phyloP scores from a whole-genome alignment of 2,888 invertebrate genomes.

The Thymelicus sylvestris region DNA sequence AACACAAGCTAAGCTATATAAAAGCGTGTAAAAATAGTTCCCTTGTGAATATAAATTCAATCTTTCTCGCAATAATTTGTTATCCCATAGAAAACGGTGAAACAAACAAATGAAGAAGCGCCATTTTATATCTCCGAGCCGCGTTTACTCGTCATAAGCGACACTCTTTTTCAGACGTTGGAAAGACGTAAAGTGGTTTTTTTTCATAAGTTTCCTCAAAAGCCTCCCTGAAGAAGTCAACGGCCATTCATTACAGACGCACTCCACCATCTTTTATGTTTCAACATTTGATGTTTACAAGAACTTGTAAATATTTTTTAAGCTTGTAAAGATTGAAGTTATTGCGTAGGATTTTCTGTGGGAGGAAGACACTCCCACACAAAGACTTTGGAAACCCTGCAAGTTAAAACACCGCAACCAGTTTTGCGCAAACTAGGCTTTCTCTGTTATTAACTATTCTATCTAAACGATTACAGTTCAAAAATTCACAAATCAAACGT shows the following conservation, averaged over 20 bases:
- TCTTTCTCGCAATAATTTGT: neutral
- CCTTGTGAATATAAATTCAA: no score
- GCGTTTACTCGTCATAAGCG: constrained; percentile 40
- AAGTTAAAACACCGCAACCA: no score
- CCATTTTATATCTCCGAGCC: constrained; percentile 35
- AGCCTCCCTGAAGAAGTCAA: constrained; percentile 34
- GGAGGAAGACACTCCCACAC: no score
- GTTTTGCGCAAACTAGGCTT: no score
- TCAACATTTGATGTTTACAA: constrained; percentile 15
- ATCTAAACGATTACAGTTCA: no score
- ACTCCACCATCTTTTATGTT: constrained; percentile 24
- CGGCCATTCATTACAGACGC: constrained; percentile 37
- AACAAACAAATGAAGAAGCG: constrained; percentile 20
- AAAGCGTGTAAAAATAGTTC: no score
- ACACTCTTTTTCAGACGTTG: constrained; percentile 45
- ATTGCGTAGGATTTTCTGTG: no score
- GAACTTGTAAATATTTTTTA: neutral
- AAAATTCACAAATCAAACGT: no score
- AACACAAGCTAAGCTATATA: no score
- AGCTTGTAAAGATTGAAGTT: neutral
- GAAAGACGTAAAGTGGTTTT: constrained; percentile 41
- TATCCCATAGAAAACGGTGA: no score
- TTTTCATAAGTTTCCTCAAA: constrained; percentile 37
- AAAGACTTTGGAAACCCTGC: no score
- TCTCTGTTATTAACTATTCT: no score